A percentile compares a stretch with the other conserved stretches of the same genome.
These are phyloP conservation scores for Sapayoa aenigma DNA, from an alignment of 2,113 vertebrate species.

Conservation along the genomic window DNA sequence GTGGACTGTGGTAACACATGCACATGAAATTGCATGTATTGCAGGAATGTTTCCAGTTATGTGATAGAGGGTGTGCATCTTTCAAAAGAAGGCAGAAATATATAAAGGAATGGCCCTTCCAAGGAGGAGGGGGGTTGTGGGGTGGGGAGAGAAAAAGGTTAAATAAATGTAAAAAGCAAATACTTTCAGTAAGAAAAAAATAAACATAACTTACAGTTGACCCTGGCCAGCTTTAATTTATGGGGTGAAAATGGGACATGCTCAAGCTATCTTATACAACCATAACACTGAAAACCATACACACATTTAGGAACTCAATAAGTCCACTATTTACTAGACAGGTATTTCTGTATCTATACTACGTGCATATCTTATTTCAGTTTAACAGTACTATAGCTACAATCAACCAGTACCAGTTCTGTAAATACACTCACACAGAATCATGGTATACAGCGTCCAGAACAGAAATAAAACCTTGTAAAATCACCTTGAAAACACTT, in stretches of 20 bases:
- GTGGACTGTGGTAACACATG: neutral
- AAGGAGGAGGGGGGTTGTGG: too few species aligned
- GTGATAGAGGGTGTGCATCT: conserved; percentile 44
- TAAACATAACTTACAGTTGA: conserved; percentile 60
- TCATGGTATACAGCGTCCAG: neutral
- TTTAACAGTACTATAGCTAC: conserved; percentile 14
- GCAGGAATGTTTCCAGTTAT: conserved; percentile 36
- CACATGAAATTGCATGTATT: conserved; percentile 16
- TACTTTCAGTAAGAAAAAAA: conserved; percentile 51
- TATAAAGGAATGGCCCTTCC: conserved; percentile 10
- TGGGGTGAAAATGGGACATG: conserved; percentile 61
- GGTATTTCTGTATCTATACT: conserved; percentile 52
- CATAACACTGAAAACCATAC: conserved; percentile 53
- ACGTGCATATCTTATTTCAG: conserved; percentile 27
- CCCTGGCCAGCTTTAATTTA: conserved; percentile 58
- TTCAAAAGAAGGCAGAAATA: conserved; percentile 19
- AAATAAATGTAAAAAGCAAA: conserved; percentile 52
- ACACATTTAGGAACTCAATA: conserved; percentile 29
- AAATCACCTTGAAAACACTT: conserved; percentile 38
- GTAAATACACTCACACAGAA: neutral
- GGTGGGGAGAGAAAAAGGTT: neutral
- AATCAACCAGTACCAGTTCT: neutral
- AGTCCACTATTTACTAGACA: conserved; percentile 36
- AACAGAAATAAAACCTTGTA: conserved; percentile 15
- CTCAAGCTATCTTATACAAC: conserved; percentile 60